Evolutionary conservation across 2,888 invertebrate genomes (phyloP), one percentile per base, ranked within the genome.

Genomic region (Thera obeliscata): DNA sequence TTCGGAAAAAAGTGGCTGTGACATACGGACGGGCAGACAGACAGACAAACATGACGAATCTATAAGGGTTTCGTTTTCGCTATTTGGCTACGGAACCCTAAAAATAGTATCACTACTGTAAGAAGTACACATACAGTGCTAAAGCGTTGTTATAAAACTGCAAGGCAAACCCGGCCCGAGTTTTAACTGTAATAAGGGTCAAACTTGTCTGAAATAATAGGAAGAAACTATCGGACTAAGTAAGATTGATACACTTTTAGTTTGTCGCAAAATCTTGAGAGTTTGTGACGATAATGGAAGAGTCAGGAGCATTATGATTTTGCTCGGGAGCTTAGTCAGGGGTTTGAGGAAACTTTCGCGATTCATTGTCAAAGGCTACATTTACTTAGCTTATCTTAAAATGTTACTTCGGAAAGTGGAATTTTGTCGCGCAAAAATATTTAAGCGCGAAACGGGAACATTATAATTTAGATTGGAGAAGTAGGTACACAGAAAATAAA

Each of bases 201-300:
- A 69, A 57, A 66, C 38, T 64, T 43, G 68, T 61, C 66, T 65
- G 62, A 66, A 68, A 67, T 72, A 74, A 74, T 68, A 62, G 64
- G 63, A 64, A 62, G 67, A 67, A 75, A 74, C 74, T 75, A 75
- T 74, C 70, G 64, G 58, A 65, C 69, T 64, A 72, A 75, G 74
- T 72, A 75, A 75, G 75, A 75, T 75, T 74, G 75, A 75, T 75
- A 75, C 67, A 71, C 69, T 69, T 69, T 69, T 64, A 69, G 69
- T 69, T 69, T 64, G 69, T 66, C 69, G 69, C 66, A 66, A 63
- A 69, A 69, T 66, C 69, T 66, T 49, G 56, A 66, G 64, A 68
- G 66, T 64, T 69, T 56, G 61, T 49, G 64, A 61, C 68, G 68
- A 65, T 68, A 68, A 64, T 65, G 68, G 64, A 61, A 35, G 50